Conservation (phyloP, 2,888 invertebrate genomes). For the Thereva nobilitata region DNA sequence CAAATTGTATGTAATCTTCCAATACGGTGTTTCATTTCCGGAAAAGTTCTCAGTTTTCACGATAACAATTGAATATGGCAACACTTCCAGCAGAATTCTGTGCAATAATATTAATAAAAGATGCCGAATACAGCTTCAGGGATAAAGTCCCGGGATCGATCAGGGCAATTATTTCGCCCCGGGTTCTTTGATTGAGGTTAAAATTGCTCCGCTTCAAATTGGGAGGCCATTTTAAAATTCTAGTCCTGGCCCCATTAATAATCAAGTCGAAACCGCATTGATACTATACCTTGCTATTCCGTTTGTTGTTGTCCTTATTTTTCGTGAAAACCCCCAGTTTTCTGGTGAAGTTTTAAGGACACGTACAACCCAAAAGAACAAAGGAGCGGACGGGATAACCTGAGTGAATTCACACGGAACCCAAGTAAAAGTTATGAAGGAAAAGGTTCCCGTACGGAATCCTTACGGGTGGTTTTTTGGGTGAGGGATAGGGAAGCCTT, state of each 20-base stretch:
- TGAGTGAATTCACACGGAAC: constrained; percentile 7
- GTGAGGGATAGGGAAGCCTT: not conserved
- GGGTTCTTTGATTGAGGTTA: not conserved
- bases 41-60: too few relatives aligned
- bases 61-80: too few relatives aligned
- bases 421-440: constrained; percentile 19
- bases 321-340: not conserved
- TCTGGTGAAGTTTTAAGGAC: constrained; percentile 17
- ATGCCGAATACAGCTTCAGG: not conserved
- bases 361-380: not conserved
- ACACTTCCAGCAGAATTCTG: too few relatives aligned
- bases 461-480: constrained; percentile 1
- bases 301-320: not conserved
- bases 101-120: constrained; percentile 17
- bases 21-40: too few relatives aligned
- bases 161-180: constrained; percentile 14
- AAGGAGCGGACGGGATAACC: not conserved
- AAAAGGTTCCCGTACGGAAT: constrained; percentile 2
- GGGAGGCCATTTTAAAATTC: constrained; percentile 12
- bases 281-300: not conserved
- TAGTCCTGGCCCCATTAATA: constrained; percentile 14
- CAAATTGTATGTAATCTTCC: too few relatives aligned
- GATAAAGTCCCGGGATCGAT: constrained; percentile 1
- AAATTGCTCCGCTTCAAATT: constrained; percentile 9
- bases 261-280: constrained; percentile 16